Evolutionary conservation across 2,888 invertebrate genomes (phyloP), one percentile per base, ranked within the genome.

Genomic region (Xestia xanthographa): DNA sequence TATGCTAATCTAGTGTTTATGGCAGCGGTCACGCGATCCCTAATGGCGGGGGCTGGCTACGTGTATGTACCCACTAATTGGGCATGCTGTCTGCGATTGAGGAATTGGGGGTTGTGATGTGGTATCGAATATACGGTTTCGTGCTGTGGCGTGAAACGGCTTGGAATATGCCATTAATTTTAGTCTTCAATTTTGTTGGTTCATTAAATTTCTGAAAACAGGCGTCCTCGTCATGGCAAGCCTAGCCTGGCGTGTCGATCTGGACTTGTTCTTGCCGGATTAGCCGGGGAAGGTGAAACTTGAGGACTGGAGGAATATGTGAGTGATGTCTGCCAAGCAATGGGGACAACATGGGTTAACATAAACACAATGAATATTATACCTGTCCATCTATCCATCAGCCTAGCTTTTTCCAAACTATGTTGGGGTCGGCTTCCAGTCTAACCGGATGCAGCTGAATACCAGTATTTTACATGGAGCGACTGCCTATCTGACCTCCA

Each of bases 1-100:
- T 89, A 90, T 90, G 90, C 87, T 89, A 89, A 90, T 90, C 81
- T 86, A 82, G 74, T 77, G 85, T 85, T 89, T 90, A 90, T 89
- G 79, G 90, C 82, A 50, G 53, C 65, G 80, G 87, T 86, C 90
- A 90, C 90, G 90, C 88, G 63, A 90, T 60, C 50, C 58, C 53
- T 69, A 77, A 69, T 58, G 83, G 79, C 58, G 71, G 34, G 83
- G 82, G 85, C 56, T 38, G 71, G 38, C 38, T 53, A 58, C 68
- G 71, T 78, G 58, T 85, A 83, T 83, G 71, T 85, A 78, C 68
- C 56, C 50, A 78, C 86, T 83, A 83, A 83, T 83, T 86, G 73
- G 83, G 71, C 58, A 66, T 56, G 68, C 70, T 78, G 83, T 82
- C 83, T 83, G 65, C 71, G 77, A 73, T 77, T 85, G 66, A 85